These are phyloP conservation scores for Aethes cnicana DNA, from an alignment of 2,888 invertebrate species.

Conservation along the genomic window DNA sequence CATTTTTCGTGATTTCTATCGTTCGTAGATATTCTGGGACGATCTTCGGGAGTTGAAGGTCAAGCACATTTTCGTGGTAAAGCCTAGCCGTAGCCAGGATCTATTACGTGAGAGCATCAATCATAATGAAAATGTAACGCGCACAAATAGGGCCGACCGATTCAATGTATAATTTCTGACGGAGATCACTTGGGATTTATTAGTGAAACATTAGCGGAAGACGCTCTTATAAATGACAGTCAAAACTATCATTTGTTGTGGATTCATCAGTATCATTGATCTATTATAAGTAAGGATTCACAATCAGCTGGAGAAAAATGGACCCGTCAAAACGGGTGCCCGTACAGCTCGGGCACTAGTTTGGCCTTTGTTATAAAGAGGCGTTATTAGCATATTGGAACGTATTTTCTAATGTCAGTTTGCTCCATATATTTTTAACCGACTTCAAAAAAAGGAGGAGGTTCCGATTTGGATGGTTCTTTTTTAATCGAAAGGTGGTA, in stretches of 20 bases:
- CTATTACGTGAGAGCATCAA: slow-evolving; percentile 20
- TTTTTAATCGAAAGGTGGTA: too few relatives aligned
- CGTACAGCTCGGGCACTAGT: too few relatives aligned
- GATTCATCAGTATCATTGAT: background rate
- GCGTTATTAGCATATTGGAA: too few relatives aligned
- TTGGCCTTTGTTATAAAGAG: too few relatives aligned
- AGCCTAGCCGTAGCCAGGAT: slow-evolving; percentile 13
- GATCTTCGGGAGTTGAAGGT: slow-evolving; percentile 14
- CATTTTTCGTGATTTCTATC: background rate
- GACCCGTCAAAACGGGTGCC: too few relatives aligned
- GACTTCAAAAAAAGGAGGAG: too few relatives aligned
- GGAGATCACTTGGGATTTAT: slow-evolving; percentile 25
- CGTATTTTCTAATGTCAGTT: too few relatives aligned
- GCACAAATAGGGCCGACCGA: slow-evolving; percentile 22
- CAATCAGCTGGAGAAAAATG: too few relatives aligned
- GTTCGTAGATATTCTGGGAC: background rate
- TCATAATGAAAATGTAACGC: slow-evolving; percentile 28
- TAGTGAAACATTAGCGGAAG: slow-evolving; percentile 13
- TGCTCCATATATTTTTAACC: too few relatives aligned
- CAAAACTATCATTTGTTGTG: background rate
- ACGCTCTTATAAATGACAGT: background rate
- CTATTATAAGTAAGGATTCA: too few relatives aligned
- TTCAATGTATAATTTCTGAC: slow-evolving; percentile 29
- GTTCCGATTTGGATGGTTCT: too few relatives aligned
- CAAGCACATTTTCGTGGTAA: slow-evolving; percentile 21